Percentiles rank a stretch among this genome's conserved stretches.
Conservation (phyloP, 2,888 invertebrate genomes). For the Anoncus sp. region DNA sequence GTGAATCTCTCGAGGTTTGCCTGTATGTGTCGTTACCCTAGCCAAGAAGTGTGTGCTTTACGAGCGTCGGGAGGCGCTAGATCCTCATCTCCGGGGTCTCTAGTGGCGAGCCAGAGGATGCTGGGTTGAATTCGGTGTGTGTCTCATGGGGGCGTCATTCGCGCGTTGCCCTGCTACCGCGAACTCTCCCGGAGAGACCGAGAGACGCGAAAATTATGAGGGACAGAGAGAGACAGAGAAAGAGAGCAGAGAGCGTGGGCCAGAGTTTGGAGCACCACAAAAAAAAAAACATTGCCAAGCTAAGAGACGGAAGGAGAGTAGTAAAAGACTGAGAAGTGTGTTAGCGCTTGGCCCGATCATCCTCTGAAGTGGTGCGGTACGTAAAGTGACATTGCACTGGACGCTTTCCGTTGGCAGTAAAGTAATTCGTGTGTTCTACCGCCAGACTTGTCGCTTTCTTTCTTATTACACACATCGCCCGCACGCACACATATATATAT, state of each 20-base stretch:
- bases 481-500: background rate
- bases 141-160: conserved; percentile 39
- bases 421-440: conserved; percentile 37
- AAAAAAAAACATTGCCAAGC: background rate
- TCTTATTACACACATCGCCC: conserved; percentile 1
- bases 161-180: conserved; percentile 28
- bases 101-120: conserved; percentile 29
- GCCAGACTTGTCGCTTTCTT: conserved; percentile 12
- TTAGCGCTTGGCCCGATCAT: conserved; percentile 25
- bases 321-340: conserved; percentile 40
- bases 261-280: conserved; percentile 15
- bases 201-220: conserved; percentile 50
- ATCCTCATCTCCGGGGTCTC: conserved; percentile 46
- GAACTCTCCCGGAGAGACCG: conserved; percentile 31
- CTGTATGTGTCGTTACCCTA: conserved; percentile 2
- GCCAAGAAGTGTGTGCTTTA: conserved; percentile 42
- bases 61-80: conserved; percentile 56
- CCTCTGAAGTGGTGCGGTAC: conserved; percentile 36
- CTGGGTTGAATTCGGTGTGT: conserved; percentile 37
- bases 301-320: conserved; percentile 34
- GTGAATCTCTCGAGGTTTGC: conserved; percentile 27
- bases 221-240: too few relatives aligned
- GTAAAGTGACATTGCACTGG: conserved; percentile 48
- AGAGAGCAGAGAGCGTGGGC: conserved; percentile 7
- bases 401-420: conserved; percentile 38